Evolutionary conservation across 2,797 vertebrate genomes (phyloP).

Genomic region (Carapus acus): DNA sequence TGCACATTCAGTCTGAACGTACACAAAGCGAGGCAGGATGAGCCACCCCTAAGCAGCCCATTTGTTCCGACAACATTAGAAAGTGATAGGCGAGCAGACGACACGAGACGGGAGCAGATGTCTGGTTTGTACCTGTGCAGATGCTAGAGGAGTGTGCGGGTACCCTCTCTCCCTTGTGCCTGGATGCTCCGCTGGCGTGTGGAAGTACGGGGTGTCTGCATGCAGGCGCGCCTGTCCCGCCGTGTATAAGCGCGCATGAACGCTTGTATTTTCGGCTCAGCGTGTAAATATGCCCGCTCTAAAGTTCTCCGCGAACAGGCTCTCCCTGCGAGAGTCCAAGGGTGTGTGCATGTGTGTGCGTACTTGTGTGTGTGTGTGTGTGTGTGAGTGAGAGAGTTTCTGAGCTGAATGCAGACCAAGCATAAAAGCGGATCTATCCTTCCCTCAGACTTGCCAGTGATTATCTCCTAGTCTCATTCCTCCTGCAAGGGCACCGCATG

Average conservation of each 20-base stretch:
- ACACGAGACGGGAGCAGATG: slow-evolving; percentile 24
- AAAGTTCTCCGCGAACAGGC: slow-evolving; percentile 50
- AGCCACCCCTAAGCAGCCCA: too few species aligned
- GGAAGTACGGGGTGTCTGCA: slow-evolving; percentile 46
- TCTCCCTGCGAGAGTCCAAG: slow-evolving; percentile 42
- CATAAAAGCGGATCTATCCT: slow-evolving; percentile 69
- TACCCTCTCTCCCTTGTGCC: slow-evolving; percentile 38
- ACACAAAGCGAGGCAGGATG: too few species aligned
- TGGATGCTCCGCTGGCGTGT: slow-evolving; percentile 52
- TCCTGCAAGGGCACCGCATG: slow-evolving; percentile 36
- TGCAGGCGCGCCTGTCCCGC: slow-evolving; percentile 36
- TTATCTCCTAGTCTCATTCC: slow-evolving; percentile 42
- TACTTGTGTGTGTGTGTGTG: slow-evolving; percentile 19
- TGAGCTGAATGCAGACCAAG: slow-evolving; percentile 68
- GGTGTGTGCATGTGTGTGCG: slow-evolving; percentile 26
- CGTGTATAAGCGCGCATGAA: slow-evolving; percentile 34
- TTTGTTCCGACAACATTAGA: slow-evolving; percentile 1
- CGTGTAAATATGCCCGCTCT: slow-evolving; percentile 51
- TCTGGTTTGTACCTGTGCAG: slow-evolving; percentile 61
- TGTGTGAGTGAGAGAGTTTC: slow-evolving; percentile 35
- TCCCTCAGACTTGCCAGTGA: slow-evolving; percentile 55
- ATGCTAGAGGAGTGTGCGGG: slow-evolving; percentile 32
- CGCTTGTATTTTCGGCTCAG: slow-evolving; percentile 41
- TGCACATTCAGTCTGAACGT: too few species aligned
- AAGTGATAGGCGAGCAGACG: background rate